Evolutionary conservation across 1,140 invertebrate genomes (phyloP), one percentile per base, ranked within the genome.

Genomic region (Leptinotarsa undecemlineata): DNA sequence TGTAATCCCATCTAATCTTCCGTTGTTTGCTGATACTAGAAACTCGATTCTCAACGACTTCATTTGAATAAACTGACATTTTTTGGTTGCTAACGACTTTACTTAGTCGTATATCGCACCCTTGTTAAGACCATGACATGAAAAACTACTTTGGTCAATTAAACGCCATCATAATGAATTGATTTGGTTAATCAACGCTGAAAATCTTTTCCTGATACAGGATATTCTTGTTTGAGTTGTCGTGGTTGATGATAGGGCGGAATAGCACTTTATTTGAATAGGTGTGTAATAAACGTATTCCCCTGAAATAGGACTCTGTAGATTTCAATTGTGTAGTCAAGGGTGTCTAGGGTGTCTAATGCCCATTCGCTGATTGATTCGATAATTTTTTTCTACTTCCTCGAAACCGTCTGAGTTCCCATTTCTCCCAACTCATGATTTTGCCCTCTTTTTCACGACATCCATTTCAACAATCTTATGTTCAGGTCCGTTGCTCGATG

Each of bases 131-230:
- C 63, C 68, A 64, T 21, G 63, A 78, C 77, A 78, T 69, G 77
- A 76, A 78, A 78, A 78, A 76, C 77, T 78, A 78, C 77, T 78
- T 76, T 76, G 66, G 67, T 68, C 77, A 78, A 78, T 76, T 78
- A 76, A 76, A 76, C 67, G 72, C 74, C 77, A 76, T 72, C 73
- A 78, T 78, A 78, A 78, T 78, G 75, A 78, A 78, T 76, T 78
- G 77, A 78, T 78, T 78, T 74, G 26, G 72, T 47, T 73, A 76
- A 78, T 78, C 77, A 72, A 51, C 48, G 8, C 47, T 15, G 19
- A 48, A 74, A 72, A 78, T 76, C 75, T 74, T 20, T 51, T 48
- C 48, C 48, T 67, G 77, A 78, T 72, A 78, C 77, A 78, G 75
- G 77, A 78, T 78, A 78, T 72, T 70, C 68, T 70, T 72, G 63